A percentile compares a stretch with the other conserved stretches of the same genome.
These are phyloP conservation scores for Spheniscus mendiculus DNA, from an alignment of 2,113 vertebrate species.

Conservation along the genomic window DNA sequence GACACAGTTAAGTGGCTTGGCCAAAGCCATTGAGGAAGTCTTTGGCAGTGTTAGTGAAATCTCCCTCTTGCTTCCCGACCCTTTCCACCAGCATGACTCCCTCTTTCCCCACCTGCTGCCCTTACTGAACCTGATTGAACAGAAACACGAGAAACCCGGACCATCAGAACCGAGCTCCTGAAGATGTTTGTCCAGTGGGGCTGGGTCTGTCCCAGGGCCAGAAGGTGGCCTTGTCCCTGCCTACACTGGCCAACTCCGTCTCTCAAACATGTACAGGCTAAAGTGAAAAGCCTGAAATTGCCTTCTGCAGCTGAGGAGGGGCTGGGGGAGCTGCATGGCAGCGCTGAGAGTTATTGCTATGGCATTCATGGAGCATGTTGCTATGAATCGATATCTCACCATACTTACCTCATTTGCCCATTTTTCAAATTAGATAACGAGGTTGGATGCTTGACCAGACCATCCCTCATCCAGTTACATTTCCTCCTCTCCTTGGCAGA, in stretches of 20 bases:
- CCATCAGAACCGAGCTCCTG: neutral
- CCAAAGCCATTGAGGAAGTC: neutral
- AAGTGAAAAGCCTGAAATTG: neutral
- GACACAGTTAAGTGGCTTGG: neutral
- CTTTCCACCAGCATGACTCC: neutral
- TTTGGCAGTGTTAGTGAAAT: neutral
- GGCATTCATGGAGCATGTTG: slow-evolving; percentile 30
- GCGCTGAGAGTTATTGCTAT: slow-evolving; percentile 42
- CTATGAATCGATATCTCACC: slow-evolving; percentile 55
- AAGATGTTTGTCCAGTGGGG: neutral
- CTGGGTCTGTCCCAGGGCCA: neutral
- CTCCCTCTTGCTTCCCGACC: neutral
- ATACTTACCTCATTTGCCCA: slow-evolving; percentile 67
- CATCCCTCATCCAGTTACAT: slow-evolving; percentile 16
- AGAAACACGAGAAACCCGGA: neutral
- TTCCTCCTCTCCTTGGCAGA: neutral
- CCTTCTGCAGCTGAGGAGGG: neutral
- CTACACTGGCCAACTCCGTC: neutral
- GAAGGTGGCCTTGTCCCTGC: neutral
- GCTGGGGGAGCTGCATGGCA: neutral
- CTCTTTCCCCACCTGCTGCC: neutral
- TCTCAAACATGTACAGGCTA: neutral
- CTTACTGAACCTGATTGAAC: neutral
- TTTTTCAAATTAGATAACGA: slow-evolving; percentile 63
- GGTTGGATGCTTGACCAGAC: slow-evolving; percentile 16